Base-by-base conservation (phyloP, 2,888 invertebrate species). In the Leucoma salicis region DNA sequence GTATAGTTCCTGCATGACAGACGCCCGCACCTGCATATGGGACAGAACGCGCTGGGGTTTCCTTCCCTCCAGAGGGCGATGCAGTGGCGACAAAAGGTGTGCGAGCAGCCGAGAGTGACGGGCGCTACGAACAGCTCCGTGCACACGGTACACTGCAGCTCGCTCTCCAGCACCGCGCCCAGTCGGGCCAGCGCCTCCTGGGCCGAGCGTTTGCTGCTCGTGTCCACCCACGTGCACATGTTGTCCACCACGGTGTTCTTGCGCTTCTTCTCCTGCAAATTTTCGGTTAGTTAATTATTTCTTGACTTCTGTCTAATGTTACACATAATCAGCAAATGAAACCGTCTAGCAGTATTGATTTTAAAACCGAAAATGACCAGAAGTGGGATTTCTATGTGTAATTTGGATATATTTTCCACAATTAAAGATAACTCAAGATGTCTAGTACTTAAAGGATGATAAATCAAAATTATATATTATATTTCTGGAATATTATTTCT, bases 101-200 rank as follows among this genome's bases (percentile, higher is more conserved):
- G 96, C 0, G 93, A 92, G 71, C 96, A 96, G 69, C 91, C 92
- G 10, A 95, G 78, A 0, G 94, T 93, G 2, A 91, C 92, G 0
- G 95, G 92, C 69, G 91, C 85, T 0, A 95, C 90, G 69, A 95
- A 94, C 6, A 95, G 80, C 72, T 95, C 95, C 14, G 92, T 92
- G 66, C 95, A 95, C 39, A 96, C 93, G 49, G 92, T 92, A 71
- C 95, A 95, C 58, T 93, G 93, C 15, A 95, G 79, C 66, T 95
- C 95, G 57, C 90, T 90, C 62, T 95, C 92, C 90, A 94, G 87
- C 11, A 92, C 85, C 52, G 91, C 82, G 12, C 91, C 83, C 4
- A 92, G 86, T 60, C 90, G 83, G 0, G 62, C 67, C 1, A 83
- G 45, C 0, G 6, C 8, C 7, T 6, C 8, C 7, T 5, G 6